Conservation (phyloP, 2,113 vertebrate genomes). For the Malurus cyaneus region DNA sequence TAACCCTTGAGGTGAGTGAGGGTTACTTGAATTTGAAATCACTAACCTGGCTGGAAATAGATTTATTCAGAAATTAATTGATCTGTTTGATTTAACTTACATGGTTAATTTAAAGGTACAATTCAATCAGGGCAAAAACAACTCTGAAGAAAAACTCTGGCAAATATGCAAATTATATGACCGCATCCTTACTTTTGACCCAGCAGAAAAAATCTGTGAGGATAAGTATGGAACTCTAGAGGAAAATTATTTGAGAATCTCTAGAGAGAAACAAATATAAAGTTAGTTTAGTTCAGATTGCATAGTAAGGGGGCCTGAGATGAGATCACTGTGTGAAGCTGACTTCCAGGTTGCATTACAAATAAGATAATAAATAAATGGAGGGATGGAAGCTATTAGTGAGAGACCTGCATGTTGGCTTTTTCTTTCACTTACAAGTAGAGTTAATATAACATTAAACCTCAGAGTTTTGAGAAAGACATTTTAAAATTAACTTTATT, state of each 20-base stretch:
- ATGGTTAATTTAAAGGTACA: not conserved
- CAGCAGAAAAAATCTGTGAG: not conserved
- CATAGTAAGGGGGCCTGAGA: not conserved
- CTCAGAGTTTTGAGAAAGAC: not conserved
- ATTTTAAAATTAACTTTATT: not conserved
- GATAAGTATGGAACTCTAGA: conserved; percentile 5
- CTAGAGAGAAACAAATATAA: conserved; percentile 32
- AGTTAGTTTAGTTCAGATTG: conserved; percentile 17
- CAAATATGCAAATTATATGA: not conserved
- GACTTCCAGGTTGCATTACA: conserved; percentile 31
- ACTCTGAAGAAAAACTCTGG: not conserved
- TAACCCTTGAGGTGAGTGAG: not conserved
- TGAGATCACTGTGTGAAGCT: conserved; percentile 30
- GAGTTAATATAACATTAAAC: not conserved
- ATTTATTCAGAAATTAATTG: not conserved
- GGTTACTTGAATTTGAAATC: not conserved
- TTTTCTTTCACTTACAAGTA: not conserved
- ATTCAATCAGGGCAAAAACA: not conserved
- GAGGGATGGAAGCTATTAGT: conserved; percentile 28
- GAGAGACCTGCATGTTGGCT: not conserved
- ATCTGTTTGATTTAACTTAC: not conserved
- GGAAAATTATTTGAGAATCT: conserved; percentile 27
- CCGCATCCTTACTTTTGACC: conserved; percentile 8
- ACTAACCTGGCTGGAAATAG: not conserved
- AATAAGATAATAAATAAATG: conserved; percentile 37